Evolutionary conservation across 1,140 invertebrate species (phyloP).

Genomic region (Gryon sp.): DNA sequence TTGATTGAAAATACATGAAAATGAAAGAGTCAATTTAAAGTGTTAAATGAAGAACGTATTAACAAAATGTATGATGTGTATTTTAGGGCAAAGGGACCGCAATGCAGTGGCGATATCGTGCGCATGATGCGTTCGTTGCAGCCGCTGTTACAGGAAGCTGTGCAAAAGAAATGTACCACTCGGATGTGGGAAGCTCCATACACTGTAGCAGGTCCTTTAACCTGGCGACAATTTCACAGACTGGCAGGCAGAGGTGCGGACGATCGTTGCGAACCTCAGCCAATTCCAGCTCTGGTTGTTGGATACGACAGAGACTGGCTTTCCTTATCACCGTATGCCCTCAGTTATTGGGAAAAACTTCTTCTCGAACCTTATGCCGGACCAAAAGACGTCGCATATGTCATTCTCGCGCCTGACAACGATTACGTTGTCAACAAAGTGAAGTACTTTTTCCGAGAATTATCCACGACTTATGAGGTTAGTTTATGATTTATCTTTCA

Average conservation of each 20-base stretch:
- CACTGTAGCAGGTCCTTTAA: constrained; percentile 93
- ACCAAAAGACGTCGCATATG: constrained; percentile 94
- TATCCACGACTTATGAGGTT: constrained; percentile 95
- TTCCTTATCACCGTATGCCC: constrained; percentile 93
- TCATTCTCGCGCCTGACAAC: constrained; percentile 95
- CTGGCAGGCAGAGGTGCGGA: constrained; percentile 95
- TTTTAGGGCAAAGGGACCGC: constrained; percentile 87
- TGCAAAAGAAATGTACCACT: constrained; percentile 94
- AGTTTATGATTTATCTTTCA: constrained; percentile 49
- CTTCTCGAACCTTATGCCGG: constrained; percentile 96
- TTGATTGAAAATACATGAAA: no score
- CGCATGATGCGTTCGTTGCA: constrained; percentile 94
- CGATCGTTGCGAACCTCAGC: constrained; percentile 97
- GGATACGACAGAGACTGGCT: constrained; percentile 98
- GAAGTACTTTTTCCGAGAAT: constrained; percentile 93
- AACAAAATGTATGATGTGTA: no score
- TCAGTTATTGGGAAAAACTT: constrained; percentile 97
- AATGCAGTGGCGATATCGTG: constrained; percentile 94
- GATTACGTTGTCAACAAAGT: constrained; percentile 90
- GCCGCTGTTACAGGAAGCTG: constrained; percentile 95
- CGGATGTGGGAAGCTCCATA: constrained; percentile 91
- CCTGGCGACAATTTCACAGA: constrained; percentile 98
- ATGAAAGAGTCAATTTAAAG: no score
- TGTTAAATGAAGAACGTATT: constrained; percentile 2
- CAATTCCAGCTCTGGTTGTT: constrained; percentile 95